Evolutionary conservation across 2,113 vertebrate genomes (phyloP), one percentile per base, ranked within the genome.

Genomic region (Poeciliopsis occidentalis): DNA sequence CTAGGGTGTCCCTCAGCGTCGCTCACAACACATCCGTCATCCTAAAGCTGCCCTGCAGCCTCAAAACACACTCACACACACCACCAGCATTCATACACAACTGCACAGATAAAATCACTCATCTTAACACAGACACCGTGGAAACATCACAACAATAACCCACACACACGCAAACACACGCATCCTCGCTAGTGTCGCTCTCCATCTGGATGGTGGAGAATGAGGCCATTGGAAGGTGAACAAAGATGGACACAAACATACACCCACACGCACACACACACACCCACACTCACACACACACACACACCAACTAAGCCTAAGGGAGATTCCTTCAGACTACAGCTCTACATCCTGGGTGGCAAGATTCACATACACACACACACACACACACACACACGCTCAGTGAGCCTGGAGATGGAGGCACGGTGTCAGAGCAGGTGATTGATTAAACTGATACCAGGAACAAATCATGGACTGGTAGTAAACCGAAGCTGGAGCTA

Each of bases 1-100:
- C 90, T 90, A 80, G 83, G 82, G 84, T 91, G 89, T 92, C 93
- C 82, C 73, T 92, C 93, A 89, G 71, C 88, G 63, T 44, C 47
- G 64, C 84, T 89, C 87, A 87, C 80, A 93, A 92, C 90, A 92
- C 91, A 93, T 94, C 93, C 91, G 90, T 94, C 91, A 93, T 88
- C 80, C 85, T 91, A 93, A 94, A 91, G 76, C 84, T 91, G 91
- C 94, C 93, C 94, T 17, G 84, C 87, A 94, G 94, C 89, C 92
- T 81, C 92, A 94, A 93, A 94, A 94, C 92, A 94, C 82, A 75
- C 89, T 63, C 79, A 39, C 64, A 73, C 82, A 77, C 75, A 32
- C 63, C 83, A 78, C 41, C 76, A 69, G 60, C 82, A 87, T 75
- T 73, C 85, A 90, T 69, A 87, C 84, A 88, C 73, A 88, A 80